Base-by-base conservation (phyloP, 2,888 invertebrate species). In the Brenthis ino region DNA sequence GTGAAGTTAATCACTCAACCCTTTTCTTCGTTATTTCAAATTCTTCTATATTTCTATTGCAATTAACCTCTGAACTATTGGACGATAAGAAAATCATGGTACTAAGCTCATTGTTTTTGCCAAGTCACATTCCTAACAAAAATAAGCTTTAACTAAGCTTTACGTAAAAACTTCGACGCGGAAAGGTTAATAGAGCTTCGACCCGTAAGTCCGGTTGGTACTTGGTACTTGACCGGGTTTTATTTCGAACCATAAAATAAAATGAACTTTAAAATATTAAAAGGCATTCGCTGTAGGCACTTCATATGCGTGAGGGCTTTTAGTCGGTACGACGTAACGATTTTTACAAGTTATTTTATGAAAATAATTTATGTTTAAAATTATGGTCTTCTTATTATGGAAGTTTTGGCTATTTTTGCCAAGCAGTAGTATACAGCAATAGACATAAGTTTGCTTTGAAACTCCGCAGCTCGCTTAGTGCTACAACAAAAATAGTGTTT, bases 181-280 rank as follows among this genome's bases (percentile, higher is more conserved):
- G 67, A 66, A 71, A 70, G 61, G 60, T 70, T 66, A 71, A 70
- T 68, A 58, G 66, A 57, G 57, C 64, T 58, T 47, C 65, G 64
- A 68, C 67, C 60, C 63, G 69, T 70, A 70, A 70, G 70, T 72
- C 70, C 72, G 58, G 67, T 69, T 80, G 77, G 73, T 77, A 76
- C 81, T 80, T 81, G 78, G 73, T 77, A 76, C 81, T 80, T 81
- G 78, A 76, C 81, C 77, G 76, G 74, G 82, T 79, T 83, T 81
- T 80, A 82, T 83, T 84, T 77, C 74, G 75, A 72, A 74, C 78
- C 83, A 80, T 86, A 86, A 86, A 86, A 86, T 86, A 85, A 85
- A 87, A 85, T 83, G 82, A 85, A 85, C 79, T 86, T 85, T 86
- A 84, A 85, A 86, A 85, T 86, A 86, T 87, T 85, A 85, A 86